phyloP scores from a whole-genome alignment of 2,797 vertebrate species.

The Eulemur rubriventer region DNA sequence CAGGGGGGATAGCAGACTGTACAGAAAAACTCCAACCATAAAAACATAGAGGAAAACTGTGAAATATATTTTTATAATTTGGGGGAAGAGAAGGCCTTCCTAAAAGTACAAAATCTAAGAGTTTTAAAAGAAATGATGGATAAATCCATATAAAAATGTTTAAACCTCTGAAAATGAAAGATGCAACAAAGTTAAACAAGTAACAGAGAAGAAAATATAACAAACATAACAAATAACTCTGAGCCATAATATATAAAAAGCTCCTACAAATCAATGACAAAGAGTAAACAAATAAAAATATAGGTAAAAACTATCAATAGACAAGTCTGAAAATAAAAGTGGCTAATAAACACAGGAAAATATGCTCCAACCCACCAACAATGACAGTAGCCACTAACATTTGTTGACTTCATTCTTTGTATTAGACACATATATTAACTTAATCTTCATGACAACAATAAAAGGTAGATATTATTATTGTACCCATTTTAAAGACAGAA shows the following conservation, averaged over 20 bases:
- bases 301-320: neutral
- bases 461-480: neutral
- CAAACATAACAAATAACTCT: neutral
- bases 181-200: neutral
- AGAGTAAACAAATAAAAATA: neutral
- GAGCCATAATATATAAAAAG: constrained; percentile 34
- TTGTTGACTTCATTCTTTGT: neutral
- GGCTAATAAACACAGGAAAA: neutral
- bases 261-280: neutral
- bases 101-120: neutral
- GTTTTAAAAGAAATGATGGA: neutral
- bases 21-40: neutral
- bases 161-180: neutral
- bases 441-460: neutral
- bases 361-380: neutral
- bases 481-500: neutral
- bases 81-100: neutral
- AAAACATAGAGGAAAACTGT: neutral
- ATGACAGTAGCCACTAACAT: neutral
- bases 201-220: neutral
- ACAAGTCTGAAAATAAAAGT: neutral
- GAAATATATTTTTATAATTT: neutral
- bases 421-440: neutral
- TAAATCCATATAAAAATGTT: neutral
- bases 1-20: neutral